Conservation (phyloP, 92 coral and sea anemone genomes). For the Diadumene lineata region DNA sequence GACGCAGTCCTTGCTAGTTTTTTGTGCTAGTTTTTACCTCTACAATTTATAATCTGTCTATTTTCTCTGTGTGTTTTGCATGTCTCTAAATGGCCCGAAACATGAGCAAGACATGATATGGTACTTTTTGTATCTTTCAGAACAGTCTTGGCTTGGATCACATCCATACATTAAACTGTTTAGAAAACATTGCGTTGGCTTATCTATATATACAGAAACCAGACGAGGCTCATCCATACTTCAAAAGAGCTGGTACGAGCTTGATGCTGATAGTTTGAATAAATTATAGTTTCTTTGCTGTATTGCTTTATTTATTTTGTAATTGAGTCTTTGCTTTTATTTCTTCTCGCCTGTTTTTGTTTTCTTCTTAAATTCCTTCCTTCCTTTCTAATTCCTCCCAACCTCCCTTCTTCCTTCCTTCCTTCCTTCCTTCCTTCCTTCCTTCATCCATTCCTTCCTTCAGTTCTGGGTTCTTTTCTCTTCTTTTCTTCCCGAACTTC, state of each 20-base stretch:
- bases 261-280: not conserved
- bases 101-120: no score
- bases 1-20: no score
- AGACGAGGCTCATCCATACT: constrained; percentile 81
- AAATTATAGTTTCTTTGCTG: not conserved
- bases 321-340: no score
- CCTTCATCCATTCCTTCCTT: not conserved
- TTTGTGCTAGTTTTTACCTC: no score
- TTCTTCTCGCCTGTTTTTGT: not conserved
- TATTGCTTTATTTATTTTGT: no score
- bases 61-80: no score
- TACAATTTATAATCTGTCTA: no score
- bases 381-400: not conserved
- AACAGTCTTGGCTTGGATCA: constrained; percentile 70
- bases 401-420: not conserved
- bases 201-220: constrained; percentile 36
- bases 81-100: no score
- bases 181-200: constrained; percentile 77
- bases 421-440: not conserved
- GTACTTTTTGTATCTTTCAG: constrained; percentile 25
- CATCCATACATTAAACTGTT: constrained; percentile 68
- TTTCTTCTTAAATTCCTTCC: not conserved
- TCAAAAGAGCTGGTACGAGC: constrained; percentile 76
- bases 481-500: not conserved
- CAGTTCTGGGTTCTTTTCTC: not conserved